Evolutionary conservation across 2,888 invertebrate species (phyloP).

Genomic region (Liopterus haemorrhoidalis): DNA sequence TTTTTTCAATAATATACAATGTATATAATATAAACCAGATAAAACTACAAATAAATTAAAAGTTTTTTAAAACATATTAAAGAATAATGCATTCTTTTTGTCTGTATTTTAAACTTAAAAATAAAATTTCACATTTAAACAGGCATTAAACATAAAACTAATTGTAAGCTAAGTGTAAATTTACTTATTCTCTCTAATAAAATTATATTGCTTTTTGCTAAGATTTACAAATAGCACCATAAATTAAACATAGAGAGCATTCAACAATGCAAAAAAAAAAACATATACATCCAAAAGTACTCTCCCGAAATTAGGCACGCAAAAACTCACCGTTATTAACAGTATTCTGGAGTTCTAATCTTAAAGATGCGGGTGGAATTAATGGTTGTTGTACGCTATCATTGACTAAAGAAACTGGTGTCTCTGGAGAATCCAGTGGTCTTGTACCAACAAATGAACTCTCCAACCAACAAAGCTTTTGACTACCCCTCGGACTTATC

Average conservation of each 20-base stretch:
- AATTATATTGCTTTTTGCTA: no score
- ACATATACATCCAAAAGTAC: background rate
- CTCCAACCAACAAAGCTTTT: constrained; percentile 81
- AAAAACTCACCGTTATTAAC: constrained; percentile 49
- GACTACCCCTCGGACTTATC: constrained; percentile 55
- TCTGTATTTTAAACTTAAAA: no score
- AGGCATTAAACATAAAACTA: no score
- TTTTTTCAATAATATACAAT: no score
- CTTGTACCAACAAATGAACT: constrained; percentile 85
- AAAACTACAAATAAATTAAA: no score
- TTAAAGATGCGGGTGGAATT: constrained; percentile 33
- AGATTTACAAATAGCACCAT: background rate
- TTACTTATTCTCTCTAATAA: no score
- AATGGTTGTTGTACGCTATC: constrained; percentile 42
- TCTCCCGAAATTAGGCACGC: constrained; percentile 40
- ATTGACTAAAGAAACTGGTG: constrained; percentile 55
- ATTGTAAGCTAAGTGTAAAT: no score
- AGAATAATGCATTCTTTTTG: no score
- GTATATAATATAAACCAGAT: no score
- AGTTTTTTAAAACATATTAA: no score
- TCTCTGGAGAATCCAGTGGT: constrained; percentile 79
- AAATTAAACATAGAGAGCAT: constrained; percentile 13
- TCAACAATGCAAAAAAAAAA: constrained; percentile 9
- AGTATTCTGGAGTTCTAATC: constrained; percentile 47
- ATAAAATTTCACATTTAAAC: no score